Percentiles rank a stretch among this genome's conserved stretches.
phyloP scores from a whole-genome alignment of 2,797 vertebrate species.

The Glossophaga mutica region DNA sequence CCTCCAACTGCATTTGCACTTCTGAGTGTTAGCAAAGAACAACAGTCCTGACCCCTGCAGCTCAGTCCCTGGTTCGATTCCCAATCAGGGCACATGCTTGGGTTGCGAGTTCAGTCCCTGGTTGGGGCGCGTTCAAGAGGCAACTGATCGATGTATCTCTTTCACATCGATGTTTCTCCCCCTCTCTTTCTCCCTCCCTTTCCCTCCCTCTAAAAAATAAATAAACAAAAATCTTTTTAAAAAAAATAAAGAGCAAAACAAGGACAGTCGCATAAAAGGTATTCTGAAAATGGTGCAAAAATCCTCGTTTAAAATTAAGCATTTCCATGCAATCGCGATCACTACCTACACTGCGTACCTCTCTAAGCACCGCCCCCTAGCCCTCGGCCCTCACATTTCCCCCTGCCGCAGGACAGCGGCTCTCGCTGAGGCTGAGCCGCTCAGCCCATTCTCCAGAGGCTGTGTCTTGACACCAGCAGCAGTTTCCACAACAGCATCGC shows the following conservation, averaged over 20 bases:
- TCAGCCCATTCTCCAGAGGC: neutral
- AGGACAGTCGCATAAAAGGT: neutral
- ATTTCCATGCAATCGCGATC: neutral
- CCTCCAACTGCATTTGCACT: neutral
- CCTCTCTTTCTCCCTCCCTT: neutral
- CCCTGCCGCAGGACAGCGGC: neutral
- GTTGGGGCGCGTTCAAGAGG: too few relatives aligned
- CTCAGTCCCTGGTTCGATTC: neutral
- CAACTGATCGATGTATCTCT: neutral
- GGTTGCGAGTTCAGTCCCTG: neutral
- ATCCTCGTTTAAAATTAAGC: neutral
- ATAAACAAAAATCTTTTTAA: neutral
- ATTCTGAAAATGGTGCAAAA: neutral
- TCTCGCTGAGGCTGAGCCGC: too few relatives aligned
- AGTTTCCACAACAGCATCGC: neutral
- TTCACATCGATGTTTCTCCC: too few relatives aligned
- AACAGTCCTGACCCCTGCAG: neutral
- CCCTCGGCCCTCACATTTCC: neutral
- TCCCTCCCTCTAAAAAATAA: neutral
- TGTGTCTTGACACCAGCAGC: neutral
- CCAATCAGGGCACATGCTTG: neutral
- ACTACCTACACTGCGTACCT: too few relatives aligned
- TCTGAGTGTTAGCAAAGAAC: neutral
- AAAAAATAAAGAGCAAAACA: neutral
- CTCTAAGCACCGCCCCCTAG: neutral